Conservation (phyloP, 92 coral and sea anemone species). For the Epizoanthus stellaris region DNA sequence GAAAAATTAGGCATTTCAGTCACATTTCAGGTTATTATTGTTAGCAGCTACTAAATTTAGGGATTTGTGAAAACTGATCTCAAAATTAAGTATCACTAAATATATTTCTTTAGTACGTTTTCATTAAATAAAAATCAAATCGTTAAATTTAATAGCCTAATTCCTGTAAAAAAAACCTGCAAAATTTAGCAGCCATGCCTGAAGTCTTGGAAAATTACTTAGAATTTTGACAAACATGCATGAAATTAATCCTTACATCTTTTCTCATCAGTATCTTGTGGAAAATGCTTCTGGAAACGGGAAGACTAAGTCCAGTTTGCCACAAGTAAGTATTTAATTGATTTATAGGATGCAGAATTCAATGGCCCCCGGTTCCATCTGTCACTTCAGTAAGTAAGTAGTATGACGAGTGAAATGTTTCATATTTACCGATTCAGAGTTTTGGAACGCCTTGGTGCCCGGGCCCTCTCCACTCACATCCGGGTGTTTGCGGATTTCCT, state of each 20-base stretch:
- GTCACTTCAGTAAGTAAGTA: neutral
- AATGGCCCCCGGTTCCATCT: neutral
- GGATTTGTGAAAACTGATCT: too few relatives aligned
- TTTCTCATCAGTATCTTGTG: conserved; percentile 78
- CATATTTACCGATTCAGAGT: conserved; percentile 62
- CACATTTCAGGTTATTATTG: too few relatives aligned
- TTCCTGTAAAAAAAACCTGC: neutral
- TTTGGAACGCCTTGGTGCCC: conserved; percentile 90
- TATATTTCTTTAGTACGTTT: too few relatives aligned
- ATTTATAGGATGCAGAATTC: neutral
- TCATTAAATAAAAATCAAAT: too few relatives aligned
- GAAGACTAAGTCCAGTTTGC: conserved; percentile 79
- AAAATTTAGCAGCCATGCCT: neutral
- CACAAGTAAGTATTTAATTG: conserved; percentile 77
- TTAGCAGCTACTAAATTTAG: too few relatives aligned
- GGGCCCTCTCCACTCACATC: conserved; percentile 90
- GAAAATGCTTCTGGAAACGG: conserved; percentile 88
- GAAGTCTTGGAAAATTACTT: neutral
- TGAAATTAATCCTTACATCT: neutral
- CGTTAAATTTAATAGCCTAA: too few relatives aligned
- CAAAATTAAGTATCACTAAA: neutral
- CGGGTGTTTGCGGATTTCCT: conserved; percentile 97
- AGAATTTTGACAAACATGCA: neutral
- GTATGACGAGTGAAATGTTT: neutral
- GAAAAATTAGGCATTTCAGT: too few relatives aligned